Conservation (phyloP, 2,113 vertebrate species). For the Dunckerocampus dactyliophorus region DNA sequence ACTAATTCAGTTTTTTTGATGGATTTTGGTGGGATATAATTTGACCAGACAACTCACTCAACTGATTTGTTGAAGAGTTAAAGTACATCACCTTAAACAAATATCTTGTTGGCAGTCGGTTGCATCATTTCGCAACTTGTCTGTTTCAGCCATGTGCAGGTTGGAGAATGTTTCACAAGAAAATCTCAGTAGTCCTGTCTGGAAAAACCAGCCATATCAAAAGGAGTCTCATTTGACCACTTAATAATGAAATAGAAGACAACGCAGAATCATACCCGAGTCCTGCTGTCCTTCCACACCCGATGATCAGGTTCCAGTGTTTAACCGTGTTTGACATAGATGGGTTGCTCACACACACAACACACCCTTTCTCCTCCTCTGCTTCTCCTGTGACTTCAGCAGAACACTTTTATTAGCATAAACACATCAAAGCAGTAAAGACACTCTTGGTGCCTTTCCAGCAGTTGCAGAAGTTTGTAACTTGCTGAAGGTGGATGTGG, state of each 20-base stretch:
- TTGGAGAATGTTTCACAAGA: not conserved
- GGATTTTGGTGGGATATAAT: no score
- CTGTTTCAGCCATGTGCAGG: not conserved
- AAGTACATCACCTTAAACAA: not conserved
- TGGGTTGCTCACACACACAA: no score
- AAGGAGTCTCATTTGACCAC: not conserved
- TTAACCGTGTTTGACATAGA: slow-evolving; percentile 3
- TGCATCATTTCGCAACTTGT: not conserved
- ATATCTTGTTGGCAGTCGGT: not conserved
- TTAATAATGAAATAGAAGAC: not conserved
- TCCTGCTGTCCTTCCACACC: not conserved
- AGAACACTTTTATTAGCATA: no score
- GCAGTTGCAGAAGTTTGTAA: no score
- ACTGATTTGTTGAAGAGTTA: not conserved
- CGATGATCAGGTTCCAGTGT: not conserved
- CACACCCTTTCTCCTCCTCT: no score
- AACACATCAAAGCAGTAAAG: no score
- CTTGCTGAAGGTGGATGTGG: no score
- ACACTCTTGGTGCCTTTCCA: no score
- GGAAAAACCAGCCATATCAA: not conserved
- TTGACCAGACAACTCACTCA: not conserved
- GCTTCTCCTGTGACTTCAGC: no score
- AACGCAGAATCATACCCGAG: not conserved
- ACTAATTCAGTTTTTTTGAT: no score
- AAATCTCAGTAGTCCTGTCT: not conserved